A percentile compares a stretch with the other conserved stretches of the same genome.
These are phyloP conservation scores for Eucidaris tribuloides DNA, from an alignment of 35 echinoderm and acorn worm species.

Conservation along the genomic window DNA sequence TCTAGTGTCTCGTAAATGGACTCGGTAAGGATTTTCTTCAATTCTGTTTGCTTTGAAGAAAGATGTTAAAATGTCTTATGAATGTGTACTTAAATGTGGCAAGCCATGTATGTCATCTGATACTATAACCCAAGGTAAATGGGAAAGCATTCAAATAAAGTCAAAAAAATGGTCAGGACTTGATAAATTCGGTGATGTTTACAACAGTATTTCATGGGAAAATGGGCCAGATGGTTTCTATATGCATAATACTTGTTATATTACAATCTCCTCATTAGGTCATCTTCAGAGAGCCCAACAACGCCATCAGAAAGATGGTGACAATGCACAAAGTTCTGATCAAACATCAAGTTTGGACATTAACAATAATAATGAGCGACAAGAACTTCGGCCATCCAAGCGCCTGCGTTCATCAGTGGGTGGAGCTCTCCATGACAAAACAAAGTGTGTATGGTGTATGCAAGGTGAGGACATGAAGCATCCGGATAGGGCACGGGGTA, in stretches of 20 bases:
- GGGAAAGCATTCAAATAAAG: background rate
- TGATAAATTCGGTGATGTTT: constrained; percentile 5
- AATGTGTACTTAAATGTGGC: background rate
- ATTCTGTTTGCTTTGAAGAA: too few relatives aligned
- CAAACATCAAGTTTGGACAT: too few relatives aligned
- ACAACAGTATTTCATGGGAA: background rate
- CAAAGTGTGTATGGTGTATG: constrained; percentile 21
- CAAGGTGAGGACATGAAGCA: constrained; percentile 10
- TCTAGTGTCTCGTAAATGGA: too few relatives aligned
- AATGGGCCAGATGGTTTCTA: background rate
- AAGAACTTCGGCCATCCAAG: background rate
- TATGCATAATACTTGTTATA: background rate
- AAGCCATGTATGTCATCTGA: background rate
- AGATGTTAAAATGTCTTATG: constrained; percentile 2
- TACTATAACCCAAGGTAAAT: background rate
- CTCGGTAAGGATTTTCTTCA: too few relatives aligned
- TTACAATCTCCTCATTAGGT: background rate
- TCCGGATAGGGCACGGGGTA: background rate
- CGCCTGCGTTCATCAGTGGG: constrained; percentile 1
- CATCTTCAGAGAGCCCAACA: background rate
- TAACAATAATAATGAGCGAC: background rate
- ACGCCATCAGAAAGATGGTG: too few relatives aligned
- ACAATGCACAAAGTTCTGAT: too few relatives aligned
- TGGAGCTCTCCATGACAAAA: constrained; percentile 27
- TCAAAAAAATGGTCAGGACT: too few relatives aligned